These are phyloP conservation scores for Bimastos eiseni DNA, from an alignment of 2,888 invertebrate species.

Conservation along the genomic window DNA sequence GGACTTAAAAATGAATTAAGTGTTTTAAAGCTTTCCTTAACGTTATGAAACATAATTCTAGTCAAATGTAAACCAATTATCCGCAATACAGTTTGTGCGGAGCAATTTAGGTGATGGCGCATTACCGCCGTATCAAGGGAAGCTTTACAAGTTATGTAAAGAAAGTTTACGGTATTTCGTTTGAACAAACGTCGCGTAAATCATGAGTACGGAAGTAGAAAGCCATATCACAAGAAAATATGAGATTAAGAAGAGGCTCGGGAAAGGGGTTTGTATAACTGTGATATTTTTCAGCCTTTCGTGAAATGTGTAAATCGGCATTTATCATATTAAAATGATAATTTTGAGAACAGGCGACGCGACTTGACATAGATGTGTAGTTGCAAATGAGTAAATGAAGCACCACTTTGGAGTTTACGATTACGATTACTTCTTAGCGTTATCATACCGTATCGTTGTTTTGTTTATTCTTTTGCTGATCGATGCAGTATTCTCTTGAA, in stretches of 20 bases:
- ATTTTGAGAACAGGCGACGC: not conserved
- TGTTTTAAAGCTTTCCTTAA: not conserved
- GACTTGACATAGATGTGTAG: not conserved
- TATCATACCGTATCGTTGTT: not conserved
- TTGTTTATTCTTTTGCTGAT: not conserved
- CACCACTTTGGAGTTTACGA: rapidly evolving
- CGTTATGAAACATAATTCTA: not conserved
- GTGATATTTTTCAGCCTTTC: not conserved
- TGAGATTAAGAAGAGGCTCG: conserved; percentile 73
- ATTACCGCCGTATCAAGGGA: conserved; percentile 20
- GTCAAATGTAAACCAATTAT: not conserved
- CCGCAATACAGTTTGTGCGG: not conserved
- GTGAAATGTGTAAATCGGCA: not conserved
- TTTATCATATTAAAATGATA: not conserved
- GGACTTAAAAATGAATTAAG: not conserved
- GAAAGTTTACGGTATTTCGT: not conserved
- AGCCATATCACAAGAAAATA: conserved; percentile 83
- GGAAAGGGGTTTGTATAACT: conserved; percentile 65
- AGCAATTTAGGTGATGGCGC: not conserved
- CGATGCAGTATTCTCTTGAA: not conserved
- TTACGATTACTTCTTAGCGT: not conserved
- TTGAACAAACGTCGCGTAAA: not conserved
- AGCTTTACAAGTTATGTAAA: not conserved
- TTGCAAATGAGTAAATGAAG: not conserved
- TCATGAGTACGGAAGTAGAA: conserved; percentile 68